Conservation (phyloP, 1,140 invertebrate genomes). For the Lepidurus packardi region DNA sequence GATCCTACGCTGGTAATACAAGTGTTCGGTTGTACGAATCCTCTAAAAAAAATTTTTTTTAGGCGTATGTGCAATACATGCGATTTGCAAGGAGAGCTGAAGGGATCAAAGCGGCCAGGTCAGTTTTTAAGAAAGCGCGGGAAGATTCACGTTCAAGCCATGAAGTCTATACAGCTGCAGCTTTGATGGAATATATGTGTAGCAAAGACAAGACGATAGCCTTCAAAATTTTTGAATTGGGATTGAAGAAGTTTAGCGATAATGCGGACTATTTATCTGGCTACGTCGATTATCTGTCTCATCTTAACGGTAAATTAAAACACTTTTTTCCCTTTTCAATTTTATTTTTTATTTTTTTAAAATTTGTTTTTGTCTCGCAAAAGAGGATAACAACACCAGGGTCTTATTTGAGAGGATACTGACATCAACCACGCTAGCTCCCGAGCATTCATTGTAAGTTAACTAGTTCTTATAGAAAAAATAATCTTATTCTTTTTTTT, state of each 20-base stretch:
- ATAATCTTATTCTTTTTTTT: no score
- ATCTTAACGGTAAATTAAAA: constrained; percentile 77
- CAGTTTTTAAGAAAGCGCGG: constrained; percentile 89
- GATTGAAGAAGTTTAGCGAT: constrained; percentile 91
- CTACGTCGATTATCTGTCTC: constrained; percentile 95
- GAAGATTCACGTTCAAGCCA: constrained; percentile 81
- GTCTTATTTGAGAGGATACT: constrained; percentile 95
- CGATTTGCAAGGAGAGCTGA: constrained; percentile 94
- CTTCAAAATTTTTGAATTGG: constrained; percentile 95
- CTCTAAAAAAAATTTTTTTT: constrained; percentile 33
- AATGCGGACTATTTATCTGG: constrained; percentile 90
- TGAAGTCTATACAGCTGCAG: constrained; percentile 93
- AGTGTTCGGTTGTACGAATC: constrained; percentile 39
- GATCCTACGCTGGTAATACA: constrained; percentile 82
- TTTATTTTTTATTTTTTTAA: constrained; percentile 24
- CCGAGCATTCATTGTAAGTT: constrained; percentile 84
- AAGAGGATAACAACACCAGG: constrained; percentile 98
- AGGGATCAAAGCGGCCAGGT: constrained; percentile 91
- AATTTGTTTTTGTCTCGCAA: constrained; percentile 39
- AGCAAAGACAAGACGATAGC: constrained; percentile 98
- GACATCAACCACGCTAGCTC: constrained; percentile 82
- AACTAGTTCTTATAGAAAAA: no score
- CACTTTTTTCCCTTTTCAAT: neutral
- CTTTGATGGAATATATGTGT: constrained; percentile 98
- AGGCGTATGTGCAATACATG: constrained; percentile 98